Evolutionary conservation across 2,797 vertebrate species (phyloP).

Genomic region (Kryptolebias ocellatus): DNA sequence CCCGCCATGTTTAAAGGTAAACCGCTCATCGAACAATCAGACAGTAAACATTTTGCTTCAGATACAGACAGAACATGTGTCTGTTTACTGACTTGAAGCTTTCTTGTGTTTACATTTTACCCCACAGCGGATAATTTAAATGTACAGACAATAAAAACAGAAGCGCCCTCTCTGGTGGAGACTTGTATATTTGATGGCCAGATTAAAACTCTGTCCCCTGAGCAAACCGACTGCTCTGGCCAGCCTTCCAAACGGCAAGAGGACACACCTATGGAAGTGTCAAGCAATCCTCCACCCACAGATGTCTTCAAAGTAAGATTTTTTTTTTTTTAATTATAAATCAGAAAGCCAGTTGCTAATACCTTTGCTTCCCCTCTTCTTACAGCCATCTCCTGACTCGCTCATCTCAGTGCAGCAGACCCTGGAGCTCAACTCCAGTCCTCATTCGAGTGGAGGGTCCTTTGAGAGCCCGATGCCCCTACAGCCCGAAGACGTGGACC

Average conservation of each 20-base stretch:
- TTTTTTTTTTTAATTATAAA: not conserved
- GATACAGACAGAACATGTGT: not conserved
- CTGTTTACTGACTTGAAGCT: not conserved
- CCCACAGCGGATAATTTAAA: constrained; percentile 81
- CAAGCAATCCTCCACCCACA: constrained; percentile 85
- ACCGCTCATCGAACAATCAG: too few species aligned
- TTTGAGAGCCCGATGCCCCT: constrained; percentile 90
- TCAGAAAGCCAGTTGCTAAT: constrained; percentile 11
- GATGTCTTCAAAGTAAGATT: constrained; percentile 85
- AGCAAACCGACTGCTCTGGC: constrained; percentile 85
- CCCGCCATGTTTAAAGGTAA: too few species aligned
- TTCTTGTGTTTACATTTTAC: constrained; percentile 23
- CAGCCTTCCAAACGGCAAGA: constrained; percentile 88
- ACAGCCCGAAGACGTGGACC: constrained; percentile 88
- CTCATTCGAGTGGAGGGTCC: constrained; percentile 81
- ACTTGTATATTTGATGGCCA: constrained; percentile 94
- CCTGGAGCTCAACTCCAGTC: constrained; percentile 85
- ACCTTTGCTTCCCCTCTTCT: constrained; percentile 25
- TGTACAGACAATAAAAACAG: constrained; percentile 90
- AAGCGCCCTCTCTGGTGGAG: constrained; percentile 88
- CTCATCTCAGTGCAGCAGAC: constrained; percentile 89
- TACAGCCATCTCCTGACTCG: constrained; percentile 82
- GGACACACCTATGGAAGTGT: constrained; percentile 96
- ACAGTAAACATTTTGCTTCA: too few species aligned
- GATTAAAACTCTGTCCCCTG: constrained; percentile 83